Percentiles rank a stretch among this genome's conserved stretches.
These are phyloP conservation scores for Semnornis frantzii DNA, from an alignment of 2,113 vertebrate genomes.

Conservation along the genomic window DNA sequence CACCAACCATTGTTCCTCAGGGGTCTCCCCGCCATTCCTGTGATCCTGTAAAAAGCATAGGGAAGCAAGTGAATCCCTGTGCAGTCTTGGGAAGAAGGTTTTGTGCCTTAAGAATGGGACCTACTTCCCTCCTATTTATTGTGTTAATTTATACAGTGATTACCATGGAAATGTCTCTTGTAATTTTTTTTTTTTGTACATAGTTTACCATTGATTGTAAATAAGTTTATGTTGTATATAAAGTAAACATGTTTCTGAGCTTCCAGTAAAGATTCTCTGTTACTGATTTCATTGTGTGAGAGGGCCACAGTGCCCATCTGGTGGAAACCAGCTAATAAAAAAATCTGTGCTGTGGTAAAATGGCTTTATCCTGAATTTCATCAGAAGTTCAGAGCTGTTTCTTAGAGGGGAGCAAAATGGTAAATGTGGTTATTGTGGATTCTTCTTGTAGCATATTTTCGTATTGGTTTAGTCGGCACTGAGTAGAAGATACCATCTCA, in stretches of 20 bases:
- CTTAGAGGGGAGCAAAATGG: neutral
- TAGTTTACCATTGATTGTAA: slow-evolving; percentile 65
- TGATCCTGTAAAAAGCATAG: slow-evolving; percentile 15
- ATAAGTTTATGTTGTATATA: slow-evolving; percentile 74
- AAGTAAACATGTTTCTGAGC: slow-evolving; percentile 73
- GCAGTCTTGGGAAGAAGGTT: slow-evolving; percentile 65
- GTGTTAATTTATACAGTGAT: slow-evolving; percentile 80
- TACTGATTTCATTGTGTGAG: neutral
- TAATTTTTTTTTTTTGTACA: slow-evolving; percentile 68
- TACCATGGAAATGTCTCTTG: slow-evolving; percentile 63
- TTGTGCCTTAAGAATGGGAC: slow-evolving; percentile 75
- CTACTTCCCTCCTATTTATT: slow-evolving; percentile 79
- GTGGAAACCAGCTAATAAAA: slow-evolving; percentile 33
- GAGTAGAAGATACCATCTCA: neutral
- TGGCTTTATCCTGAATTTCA: neutral
- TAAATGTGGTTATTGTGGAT: neutral
- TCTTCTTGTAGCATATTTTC: neutral
- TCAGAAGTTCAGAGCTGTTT: neutral
- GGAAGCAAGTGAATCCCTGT: slow-evolving; percentile 37
- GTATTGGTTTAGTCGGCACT: neutral
- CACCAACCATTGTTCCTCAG: neutral
- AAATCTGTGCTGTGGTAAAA: slow-evolving; percentile 16
- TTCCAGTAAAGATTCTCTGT: slow-evolving; percentile 37
- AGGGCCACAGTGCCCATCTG: neutral
- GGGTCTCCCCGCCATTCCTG: slow-evolving; percentile 38